Conservation (phyloP, 2,888 invertebrate species). For the Hypsopygia costalis region DNA sequence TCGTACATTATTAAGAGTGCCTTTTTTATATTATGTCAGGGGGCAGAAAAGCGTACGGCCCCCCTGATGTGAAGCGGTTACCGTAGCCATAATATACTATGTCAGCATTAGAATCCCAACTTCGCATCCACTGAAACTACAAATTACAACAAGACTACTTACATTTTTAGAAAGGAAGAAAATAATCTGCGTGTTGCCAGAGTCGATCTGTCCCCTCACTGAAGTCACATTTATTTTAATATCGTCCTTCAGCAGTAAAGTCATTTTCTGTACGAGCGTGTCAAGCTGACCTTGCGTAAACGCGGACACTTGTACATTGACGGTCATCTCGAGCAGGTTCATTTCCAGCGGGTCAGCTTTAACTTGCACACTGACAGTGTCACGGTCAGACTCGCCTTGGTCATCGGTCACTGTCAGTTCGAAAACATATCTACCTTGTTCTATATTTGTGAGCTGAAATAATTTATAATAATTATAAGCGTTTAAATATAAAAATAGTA, state of each 20-base stretch:
- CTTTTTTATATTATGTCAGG: no score
- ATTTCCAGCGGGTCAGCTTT: conserved; percentile 87
- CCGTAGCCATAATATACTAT: no score
- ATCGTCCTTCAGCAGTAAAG: conserved; percentile 88
- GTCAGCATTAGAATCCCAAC: no score
- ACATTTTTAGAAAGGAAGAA: conserved; percentile 84
- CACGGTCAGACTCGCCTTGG: conserved; percentile 90
- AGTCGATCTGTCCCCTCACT: conserved; percentile 80
- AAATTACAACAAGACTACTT: no score
- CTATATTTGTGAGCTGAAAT: conserved; percentile 87
- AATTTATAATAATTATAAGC: not conserved
- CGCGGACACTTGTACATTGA: conserved; percentile 85
- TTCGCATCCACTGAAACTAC: no score
- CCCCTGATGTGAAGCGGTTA: no score
- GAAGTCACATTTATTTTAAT: conserved; percentile 82
- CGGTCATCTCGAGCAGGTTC: conserved; percentile 89
- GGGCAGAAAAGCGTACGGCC: no score
- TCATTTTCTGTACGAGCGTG: conserved; percentile 89
- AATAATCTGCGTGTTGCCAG: conserved; percentile 83
- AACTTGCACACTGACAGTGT: conserved; percentile 91
- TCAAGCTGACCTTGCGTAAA: conserved; percentile 83
- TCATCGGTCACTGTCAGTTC: conserved; percentile 94
- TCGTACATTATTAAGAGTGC: no score
- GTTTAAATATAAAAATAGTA: no score
- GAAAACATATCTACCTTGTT: conserved; percentile 93